These are phyloP conservation scores for Microcebus murinus DNA, from an alignment of 2,113 vertebrate species.

Conservation along the genomic window DNA sequence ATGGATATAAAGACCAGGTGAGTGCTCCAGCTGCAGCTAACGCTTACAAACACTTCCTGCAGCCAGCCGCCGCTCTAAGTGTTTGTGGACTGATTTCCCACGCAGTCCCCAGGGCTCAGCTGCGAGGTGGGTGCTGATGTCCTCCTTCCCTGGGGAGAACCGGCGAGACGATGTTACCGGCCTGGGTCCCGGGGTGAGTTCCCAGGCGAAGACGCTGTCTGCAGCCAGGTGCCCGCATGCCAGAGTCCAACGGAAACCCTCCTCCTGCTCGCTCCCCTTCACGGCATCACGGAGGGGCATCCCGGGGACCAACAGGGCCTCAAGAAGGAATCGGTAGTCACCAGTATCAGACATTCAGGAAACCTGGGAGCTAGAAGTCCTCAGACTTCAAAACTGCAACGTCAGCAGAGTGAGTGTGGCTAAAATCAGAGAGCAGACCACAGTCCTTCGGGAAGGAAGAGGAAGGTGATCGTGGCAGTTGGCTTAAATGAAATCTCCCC, in stretches of 20 bases:
- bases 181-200: not conserved
- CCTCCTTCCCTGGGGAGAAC: not conserved
- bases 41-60: not conserved
- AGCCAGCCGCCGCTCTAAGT: too few species aligned
- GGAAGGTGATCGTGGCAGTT: not conserved
- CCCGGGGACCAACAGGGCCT: not conserved
- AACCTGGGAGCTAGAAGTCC: not conserved
- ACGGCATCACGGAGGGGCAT: not conserved
- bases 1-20: not conserved
- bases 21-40: fast-evolving
- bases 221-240: not conserved
- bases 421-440: not conserved
- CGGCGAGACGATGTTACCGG: not conserved
- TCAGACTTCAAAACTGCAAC: not conserved
- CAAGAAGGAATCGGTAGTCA: not conserved
- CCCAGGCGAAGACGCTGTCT: not conserved
- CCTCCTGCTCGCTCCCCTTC: too few species aligned
- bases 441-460: not conserved
- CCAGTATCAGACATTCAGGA: not conserved
- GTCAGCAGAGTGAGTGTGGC: not conserved
- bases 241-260: not conserved
- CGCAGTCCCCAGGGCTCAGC: not conserved
- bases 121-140: not conserved
- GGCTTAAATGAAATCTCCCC: not conserved
- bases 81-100: not conserved